Conservation (phyloP, 2,113 vertebrate species). For the Stomatorhinus ivindoensis region DNA sequence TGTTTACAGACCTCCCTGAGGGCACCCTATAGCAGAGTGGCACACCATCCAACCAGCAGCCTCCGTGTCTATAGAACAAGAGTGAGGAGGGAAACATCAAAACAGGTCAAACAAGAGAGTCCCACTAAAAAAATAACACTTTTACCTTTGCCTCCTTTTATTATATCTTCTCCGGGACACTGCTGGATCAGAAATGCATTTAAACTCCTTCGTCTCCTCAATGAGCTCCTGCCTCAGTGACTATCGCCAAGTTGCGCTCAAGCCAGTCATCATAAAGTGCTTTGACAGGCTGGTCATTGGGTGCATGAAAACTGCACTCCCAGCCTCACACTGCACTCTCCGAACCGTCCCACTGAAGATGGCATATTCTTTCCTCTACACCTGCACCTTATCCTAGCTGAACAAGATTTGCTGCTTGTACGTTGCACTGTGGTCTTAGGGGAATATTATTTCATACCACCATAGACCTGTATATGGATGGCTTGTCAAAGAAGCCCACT, state of each 20-base stretch:
- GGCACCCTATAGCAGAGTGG: background rate
- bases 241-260: background rate
- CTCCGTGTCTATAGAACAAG: slow-evolving; percentile 18
- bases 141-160: background rate
- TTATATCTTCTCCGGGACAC: background rate
- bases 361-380: background rate
- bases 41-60: slow-evolving; percentile 17
- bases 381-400: background rate
- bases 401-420: background rate
- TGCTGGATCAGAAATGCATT: background rate
- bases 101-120: slow-evolving; percentile 37
- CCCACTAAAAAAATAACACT: background rate
- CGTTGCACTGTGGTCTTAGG: background rate
- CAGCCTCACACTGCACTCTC: background rate
- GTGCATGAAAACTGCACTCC: background rate
- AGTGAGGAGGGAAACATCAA: slow-evolving; percentile 14
- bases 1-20: background rate
- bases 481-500: background rate
- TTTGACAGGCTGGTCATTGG: background rate
- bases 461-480: background rate
- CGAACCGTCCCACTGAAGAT: background rate
- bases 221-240: background rate
- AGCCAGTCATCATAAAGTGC: background rate
- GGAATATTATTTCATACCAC: background rate
- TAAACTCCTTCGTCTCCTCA: background rate